A percentile compares a stretch with the other conserved stretches of the same genome.
Evolutionary conservation across 2,113 vertebrate genomes (phyloP).

Genomic region (Crotalus horridus): DNA sequence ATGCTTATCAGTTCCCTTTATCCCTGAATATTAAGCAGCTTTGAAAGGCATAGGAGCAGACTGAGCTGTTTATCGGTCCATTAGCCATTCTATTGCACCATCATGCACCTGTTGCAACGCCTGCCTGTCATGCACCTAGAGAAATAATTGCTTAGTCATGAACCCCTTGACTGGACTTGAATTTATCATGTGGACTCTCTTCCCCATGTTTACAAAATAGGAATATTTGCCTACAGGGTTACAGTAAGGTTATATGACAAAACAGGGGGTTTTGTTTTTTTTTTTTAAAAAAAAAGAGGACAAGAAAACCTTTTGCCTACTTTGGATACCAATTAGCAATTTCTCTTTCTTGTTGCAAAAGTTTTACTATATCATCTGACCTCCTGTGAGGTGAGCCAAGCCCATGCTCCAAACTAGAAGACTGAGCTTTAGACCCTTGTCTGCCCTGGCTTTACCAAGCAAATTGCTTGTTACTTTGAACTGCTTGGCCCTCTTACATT

Average conservation of each 20-base stretch:
- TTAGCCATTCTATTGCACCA: background rate
- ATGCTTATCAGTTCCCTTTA: background rate
- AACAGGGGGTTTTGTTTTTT: background rate
- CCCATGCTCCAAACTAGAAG: background rate
- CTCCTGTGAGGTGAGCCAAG: background rate
- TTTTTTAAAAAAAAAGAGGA: background rate
- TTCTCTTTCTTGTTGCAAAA: slow-evolving; percentile 2
- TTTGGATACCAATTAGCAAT: background rate
- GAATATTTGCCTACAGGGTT: background rate
- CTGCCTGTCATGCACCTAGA: background rate
- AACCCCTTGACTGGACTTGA: background rate
- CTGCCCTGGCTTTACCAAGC: background rate
- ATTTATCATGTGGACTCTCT: background rate
- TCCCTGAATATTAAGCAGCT: background rate
- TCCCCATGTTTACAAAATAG: background rate
- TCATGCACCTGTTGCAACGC: background rate
- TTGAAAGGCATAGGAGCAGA: background rate
- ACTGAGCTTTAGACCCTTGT: background rate
- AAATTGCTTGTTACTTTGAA: background rate
- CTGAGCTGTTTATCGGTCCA: background rate
- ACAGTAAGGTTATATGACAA: background rate
- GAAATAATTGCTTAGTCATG: background rate
- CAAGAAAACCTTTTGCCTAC: background rate
- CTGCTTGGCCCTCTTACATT: background rate
- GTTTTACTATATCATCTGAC: background rate